Conservation (phyloP, 2,797 vertebrate genomes). For the Dromococcyx pavoninus region DNA sequence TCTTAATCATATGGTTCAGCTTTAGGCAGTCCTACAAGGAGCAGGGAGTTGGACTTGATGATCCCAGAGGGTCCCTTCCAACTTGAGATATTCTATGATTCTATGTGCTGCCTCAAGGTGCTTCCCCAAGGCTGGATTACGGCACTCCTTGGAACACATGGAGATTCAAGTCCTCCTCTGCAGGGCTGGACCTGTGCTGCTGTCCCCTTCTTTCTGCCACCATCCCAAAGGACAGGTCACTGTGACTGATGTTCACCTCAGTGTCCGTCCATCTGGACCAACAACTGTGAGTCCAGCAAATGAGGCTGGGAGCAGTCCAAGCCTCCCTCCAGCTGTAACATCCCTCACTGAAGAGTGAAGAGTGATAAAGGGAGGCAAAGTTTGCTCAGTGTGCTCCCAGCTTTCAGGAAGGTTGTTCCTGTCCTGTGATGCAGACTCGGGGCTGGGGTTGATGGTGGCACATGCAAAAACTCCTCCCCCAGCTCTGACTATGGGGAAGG, state of each 20-base stretch:
- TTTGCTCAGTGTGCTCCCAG: accelerated
- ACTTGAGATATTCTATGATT: no score
- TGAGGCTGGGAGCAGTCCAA: no score
- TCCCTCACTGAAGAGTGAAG: neutral
- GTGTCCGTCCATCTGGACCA: neutral
- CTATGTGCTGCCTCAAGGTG: no score
- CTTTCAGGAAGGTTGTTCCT: neutral
- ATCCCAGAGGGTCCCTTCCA: no score
- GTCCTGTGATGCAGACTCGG: neutral
- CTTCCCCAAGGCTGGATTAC: neutral
- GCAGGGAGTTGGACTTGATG: no score
- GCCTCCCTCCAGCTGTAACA: no score
- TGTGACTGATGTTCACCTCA: neutral
- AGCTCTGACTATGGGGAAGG: neutral
- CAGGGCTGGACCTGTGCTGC: neutral
- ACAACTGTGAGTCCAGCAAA: neutral
- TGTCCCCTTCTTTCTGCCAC: neutral
- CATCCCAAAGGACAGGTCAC: neutral
- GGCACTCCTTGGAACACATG: neutral
- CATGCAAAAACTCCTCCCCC: neutral
- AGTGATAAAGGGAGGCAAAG: neutral
- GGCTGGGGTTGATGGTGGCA: neutral
- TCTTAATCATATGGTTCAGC: no score
- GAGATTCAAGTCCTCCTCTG: neutral
- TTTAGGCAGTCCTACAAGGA: no score